Base-by-base conservation (phyloP, 2,888 invertebrate species). In the Limnephilus auricula region DNA sequence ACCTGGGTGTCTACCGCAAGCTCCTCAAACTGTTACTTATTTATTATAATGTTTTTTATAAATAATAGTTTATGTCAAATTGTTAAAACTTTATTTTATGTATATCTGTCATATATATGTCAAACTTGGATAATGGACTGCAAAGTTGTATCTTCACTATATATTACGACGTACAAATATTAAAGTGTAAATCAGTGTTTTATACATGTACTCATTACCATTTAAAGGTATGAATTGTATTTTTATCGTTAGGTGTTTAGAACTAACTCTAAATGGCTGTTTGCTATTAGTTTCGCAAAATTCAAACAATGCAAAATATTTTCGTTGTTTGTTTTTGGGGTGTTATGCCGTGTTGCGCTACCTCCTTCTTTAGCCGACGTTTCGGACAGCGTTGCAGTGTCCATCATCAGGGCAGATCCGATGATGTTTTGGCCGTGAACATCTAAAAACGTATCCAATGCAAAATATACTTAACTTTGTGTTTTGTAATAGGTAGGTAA, bases 1-100 rank as follows among this genome's bases (percentile, higher is more conserved):
- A 85, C 86, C 84, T 84, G 90, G 40, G 65, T 37, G 85, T 90
- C 40, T 85, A 79, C 79, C 30, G 25, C n/a, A 30, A 50, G 90
- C 2, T 79, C 40, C 85, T 79, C 78, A 65, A 90, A 85, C 40
- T 90, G n/a, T 90, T 84, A 12, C n/a, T 78, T n/a, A 31, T 15
- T 30, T 86, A 50, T 37, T 34, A 34, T 83, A 13, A 83, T 12
- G 2, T 83, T 37, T 37, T 83, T 83, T 83, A 15, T 31, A 80
- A 80, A 6, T 9, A 25, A 25, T 65, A 6, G 65, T 0, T 18
- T 25, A 13, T 13, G 40, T 45, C 40, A 45, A 13, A 45, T 45
- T 45, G 13, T 45, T 12, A 45, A 45, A 45, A 45, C 40, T 37
- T 37, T 37, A 37, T 37, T n/a, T n/a, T 37, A 37, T 45, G 15